Evolutionary conservation across 2,797 vertebrate species (phyloP), one percentile per base, ranked within the genome.

Genomic region (Sebastes itinus): DNA sequence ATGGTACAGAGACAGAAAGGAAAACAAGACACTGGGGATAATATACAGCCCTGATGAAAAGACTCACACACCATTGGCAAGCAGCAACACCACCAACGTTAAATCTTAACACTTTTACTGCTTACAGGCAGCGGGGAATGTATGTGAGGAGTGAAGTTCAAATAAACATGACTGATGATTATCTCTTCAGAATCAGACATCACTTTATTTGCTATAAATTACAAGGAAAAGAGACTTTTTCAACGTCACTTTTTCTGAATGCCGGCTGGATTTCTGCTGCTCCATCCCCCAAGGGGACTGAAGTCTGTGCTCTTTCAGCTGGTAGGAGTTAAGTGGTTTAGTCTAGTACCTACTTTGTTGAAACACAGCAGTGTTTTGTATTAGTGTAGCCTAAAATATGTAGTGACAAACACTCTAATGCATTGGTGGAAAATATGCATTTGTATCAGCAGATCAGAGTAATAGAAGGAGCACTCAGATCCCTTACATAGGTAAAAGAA

Each of bases 1-100:
- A 89, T 32, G 88, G 87, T 55, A 72, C 27, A 32, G 59, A 84
- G 81, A 75, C 72, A 80, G 62, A 77, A 78, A 85, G 74, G 23
- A 82, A 85, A 91, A 78, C 65, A 83, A 78, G 58, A 72, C 33
- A n/a, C 20, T 5, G 42, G 46, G 22, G 69, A 74, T 75, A 83
- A 88, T 69, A 79, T 69, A 63, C 38, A 75, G 55, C 16, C 11
- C 52, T 62, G 74, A 77, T 79, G 72, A 87, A 85, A 88, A 82
- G 23, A 73, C 35, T 54, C 20, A 4, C 55, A 72, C 28, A 28
- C 59, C 10, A 75, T 5, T 87, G 85, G 85, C 75, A 83, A 67
- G 71, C 60, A 55, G 75, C 42, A 68, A 61, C 83, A 80, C n/a
- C 58, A 62, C 22, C 70, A 18, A 78, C 8, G 3, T 78, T 35